Conservation (phyloP, 2,113 vertebrate genomes). For the Ancistrus triradiatus region DNA sequence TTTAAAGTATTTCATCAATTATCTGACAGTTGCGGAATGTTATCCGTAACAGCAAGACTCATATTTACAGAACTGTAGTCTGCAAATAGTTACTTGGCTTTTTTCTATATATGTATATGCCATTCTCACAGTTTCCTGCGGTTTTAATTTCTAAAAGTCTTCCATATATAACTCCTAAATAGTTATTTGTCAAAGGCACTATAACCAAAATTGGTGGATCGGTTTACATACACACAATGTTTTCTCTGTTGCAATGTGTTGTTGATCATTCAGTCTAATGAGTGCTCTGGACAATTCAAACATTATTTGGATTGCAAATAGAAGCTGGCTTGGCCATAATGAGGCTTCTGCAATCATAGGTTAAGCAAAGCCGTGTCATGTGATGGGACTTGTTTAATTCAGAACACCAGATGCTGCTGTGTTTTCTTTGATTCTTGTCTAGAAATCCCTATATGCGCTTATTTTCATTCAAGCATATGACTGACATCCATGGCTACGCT, state of each 20-base stretch:
- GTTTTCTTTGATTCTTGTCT: conserved; percentile 70
- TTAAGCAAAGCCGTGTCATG: conserved; percentile 83
- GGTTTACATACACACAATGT: background rate
- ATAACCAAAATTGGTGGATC: background rate
- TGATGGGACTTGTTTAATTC: conserved; percentile 64
- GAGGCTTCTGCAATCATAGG: conserved; percentile 71
- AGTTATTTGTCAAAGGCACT: background rate
- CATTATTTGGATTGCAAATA: conserved; percentile 70
- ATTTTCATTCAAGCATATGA: conserved; percentile 37
- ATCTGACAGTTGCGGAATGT: conserved; percentile 28
- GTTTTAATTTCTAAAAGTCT: conserved; percentile 4
- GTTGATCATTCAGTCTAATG: conserved; percentile 63
- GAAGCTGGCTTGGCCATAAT: conserved; percentile 72
- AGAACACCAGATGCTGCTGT: conserved; percentile 41
- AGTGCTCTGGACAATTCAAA: conserved; percentile 67
- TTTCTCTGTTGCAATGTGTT: conserved; percentile 22
- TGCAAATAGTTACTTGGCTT: conserved; percentile 29
- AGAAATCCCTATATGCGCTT: conserved; percentile 64
- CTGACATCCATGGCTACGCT: conserved; percentile 19
- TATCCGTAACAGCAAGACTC: conserved; percentile 12
- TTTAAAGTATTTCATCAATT: conserved; percentile 37
- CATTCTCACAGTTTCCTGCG: conserved; percentile 13
- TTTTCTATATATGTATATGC: too few species aligned
- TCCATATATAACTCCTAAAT: background rate
- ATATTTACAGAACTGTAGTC: conserved; percentile 6